Base-by-base conservation (phyloP, 2,888 invertebrate genomes). In the Pardosa pseudoannulata region DNA sequence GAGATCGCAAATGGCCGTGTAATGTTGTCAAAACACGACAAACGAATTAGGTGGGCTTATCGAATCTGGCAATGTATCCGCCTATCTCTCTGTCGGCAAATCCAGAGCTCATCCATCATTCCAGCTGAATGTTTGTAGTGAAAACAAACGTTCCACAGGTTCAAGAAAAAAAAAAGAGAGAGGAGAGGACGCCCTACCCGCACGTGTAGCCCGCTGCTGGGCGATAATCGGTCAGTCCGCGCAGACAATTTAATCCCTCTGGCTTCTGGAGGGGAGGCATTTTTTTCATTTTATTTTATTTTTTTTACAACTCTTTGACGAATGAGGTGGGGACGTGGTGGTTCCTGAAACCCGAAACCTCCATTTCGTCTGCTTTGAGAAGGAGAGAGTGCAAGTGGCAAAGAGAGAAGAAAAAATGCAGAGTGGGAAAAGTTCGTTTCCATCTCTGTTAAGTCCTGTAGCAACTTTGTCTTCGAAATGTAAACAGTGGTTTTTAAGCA, bases 31-130 rank as follows among this genome's bases (percentile, higher is more conserved):
- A 70, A 82, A n/a, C 74, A 36, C 50, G 29, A 46, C 36, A 27
- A 19, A 36, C 67, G 39, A 64, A 74, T 41, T 62, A 62, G 62
- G 56, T 16, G 67, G 74, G 75, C 62, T 81, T 81, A 81, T 39
- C 29, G 75, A 62, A 56, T 75, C 29, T 74, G 62, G 41, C 32
- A 39, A 13, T 7, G 62, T 6, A n/a, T 32, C 46, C 27, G 36
- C 46, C 71, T 41, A 16, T 19, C 28, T 46, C 65, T 83, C 72
- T 83, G 76, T 56, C 36, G 23, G 64, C 72, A 71, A 83, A 76
- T 71, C 36, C 76, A 65, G 72, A 32, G 50, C 82, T 76, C 76
- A 70, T 83, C 76, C 71, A 83, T 83, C 82, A 83, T 41, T 16
- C 64, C 23, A 28, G 23, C 11, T 27, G 28, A 62, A 76, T 83